phyloP scores from a whole-genome alignment of 2,113 vertebrate species.

The Python bivittatus region DNA sequence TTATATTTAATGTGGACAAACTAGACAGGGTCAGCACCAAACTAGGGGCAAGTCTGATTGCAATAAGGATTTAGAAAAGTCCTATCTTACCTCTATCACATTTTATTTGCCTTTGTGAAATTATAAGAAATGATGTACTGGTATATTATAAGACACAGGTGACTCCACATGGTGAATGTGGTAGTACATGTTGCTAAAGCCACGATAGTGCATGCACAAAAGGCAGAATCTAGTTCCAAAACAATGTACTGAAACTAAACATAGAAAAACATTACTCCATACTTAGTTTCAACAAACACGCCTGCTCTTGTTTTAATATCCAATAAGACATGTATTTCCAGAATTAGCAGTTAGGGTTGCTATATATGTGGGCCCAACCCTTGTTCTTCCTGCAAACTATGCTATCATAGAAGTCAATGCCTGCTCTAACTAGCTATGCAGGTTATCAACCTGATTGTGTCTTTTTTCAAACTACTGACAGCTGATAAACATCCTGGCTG shows the following conservation, averaged over 20 bases:
- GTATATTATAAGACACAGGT: background rate
- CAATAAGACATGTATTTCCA: background rate
- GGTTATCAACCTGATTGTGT: background rate
- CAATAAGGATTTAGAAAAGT: background rate
- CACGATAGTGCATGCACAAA: background rate
- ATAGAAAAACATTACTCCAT: background rate
- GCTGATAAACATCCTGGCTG: background rate
- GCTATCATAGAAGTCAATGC: background rate
- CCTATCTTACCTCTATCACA: background rate
- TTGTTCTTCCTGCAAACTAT: background rate
- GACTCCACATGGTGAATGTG: background rate
- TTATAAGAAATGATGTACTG: background rate
- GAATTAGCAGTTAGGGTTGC: background rate
- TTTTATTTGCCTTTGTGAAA: background rate
- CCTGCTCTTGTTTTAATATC: background rate
- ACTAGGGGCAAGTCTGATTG: background rate
- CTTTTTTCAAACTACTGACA: background rate
- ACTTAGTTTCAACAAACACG: background rate
- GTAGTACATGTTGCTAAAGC: background rate
- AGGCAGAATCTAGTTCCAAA: background rate
- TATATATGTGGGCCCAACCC: background rate
- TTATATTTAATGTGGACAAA: background rate
- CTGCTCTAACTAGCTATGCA: background rate
- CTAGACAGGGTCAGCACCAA: background rate
- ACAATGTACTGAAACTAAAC: background rate